These are phyloP conservation scores for Bufo gargarizans DNA, from an alignment of 2,113 vertebrate species.

Conservation along the genomic window DNA sequence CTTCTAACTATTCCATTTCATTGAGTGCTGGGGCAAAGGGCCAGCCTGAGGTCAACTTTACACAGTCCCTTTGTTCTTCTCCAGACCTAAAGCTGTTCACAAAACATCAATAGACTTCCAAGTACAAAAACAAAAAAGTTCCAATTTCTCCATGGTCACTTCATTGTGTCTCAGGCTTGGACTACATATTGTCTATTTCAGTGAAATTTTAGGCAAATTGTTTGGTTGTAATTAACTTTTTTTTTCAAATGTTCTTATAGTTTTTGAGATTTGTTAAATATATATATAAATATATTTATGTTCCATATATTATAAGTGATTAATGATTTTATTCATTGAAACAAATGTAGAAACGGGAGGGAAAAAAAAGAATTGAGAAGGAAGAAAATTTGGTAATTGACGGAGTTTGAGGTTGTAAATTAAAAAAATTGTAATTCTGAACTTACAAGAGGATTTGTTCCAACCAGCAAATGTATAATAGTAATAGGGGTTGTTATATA, in stretches of 20 bases:
- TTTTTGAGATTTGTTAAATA: constrained; percentile 78
- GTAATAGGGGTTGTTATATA: neutral
- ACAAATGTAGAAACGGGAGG: constrained; percentile 66
- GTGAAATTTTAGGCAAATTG: constrained; percentile 68
- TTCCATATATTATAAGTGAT: constrained; percentile 80
- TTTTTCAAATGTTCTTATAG: constrained; percentile 65
- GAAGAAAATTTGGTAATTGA: neutral
- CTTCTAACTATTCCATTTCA: constrained; percentile 3
- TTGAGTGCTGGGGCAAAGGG: neutral
- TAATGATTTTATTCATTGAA: constrained; percentile 76
- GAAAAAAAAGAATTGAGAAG: constrained; percentile 56
- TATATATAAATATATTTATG: constrained; percentile 82
- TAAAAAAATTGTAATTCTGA: neutral
- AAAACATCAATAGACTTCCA: neutral
- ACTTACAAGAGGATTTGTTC: neutral
- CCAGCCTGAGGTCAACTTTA: neutral
- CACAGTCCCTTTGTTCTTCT: neutral
- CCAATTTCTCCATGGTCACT: neutral
- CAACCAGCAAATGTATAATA: neutral
- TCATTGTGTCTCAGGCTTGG: constrained; percentile 36
- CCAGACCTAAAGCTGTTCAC: neutral
- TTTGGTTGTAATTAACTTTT: constrained; percentile 75
- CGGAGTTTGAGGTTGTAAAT: neutral
- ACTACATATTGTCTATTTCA: constrained; percentile 46
- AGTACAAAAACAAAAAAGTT: neutral